Evolutionary conservation across 1,140 invertebrate species (phyloP).

Genomic region (Phocides pigmalion): DNA sequence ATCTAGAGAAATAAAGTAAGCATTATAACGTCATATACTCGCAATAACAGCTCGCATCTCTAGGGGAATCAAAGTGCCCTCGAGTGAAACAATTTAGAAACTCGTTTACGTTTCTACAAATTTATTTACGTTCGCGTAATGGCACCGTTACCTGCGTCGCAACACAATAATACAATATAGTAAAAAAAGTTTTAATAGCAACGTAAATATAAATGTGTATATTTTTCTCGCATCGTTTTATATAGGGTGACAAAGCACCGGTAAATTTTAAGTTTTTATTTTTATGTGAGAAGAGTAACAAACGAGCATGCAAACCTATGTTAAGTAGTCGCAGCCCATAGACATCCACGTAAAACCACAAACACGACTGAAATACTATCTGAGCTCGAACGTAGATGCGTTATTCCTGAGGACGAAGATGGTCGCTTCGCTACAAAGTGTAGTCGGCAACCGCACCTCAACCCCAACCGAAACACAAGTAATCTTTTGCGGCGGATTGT

Average conservation of each 20-base stretch:
- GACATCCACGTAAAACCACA: too few species aligned
- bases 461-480: too few species aligned
- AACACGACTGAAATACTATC: too few species aligned
- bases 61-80: conserved; percentile 31
- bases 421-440: too few species aligned
- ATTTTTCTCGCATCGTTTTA: neutral
- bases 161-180: neutral
- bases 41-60: conserved; percentile 17
- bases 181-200: neutral
- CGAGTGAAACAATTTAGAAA: conserved; percentile 32
- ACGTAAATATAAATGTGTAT: neutral
- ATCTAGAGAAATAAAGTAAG: conserved; percentile 14
- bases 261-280: too few species aligned
- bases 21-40: neutral
- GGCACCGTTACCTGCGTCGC: conserved; percentile 3
- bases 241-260: neutral
- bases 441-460: too few species aligned
- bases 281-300: too few species aligned
- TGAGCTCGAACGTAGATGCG: too few species aligned
- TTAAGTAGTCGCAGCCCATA: too few species aligned
- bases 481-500: too few species aligned
- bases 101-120: conserved; percentile 20
- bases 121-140: conserved; percentile 26
- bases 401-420: too few species aligned
- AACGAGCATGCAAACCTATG: too few species aligned